Conservation (phyloP, 2,888 invertebrate species). For the Malthinus flaveolus region DNA sequence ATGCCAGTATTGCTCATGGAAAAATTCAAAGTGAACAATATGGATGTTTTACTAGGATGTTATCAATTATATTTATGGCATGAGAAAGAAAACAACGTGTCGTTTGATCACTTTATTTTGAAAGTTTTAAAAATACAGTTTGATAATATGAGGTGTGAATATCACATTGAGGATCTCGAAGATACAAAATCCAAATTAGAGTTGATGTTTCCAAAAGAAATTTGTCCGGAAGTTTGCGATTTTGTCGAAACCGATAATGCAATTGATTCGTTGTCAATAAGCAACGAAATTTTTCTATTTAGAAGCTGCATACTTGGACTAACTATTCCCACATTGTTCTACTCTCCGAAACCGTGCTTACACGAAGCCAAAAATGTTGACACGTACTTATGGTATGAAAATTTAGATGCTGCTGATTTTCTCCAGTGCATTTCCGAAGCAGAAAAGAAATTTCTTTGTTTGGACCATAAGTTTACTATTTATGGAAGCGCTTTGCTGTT, state of each 20-base stretch:
- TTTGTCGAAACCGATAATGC: too few species aligned
- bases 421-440: slow-evolving; percentile 2
- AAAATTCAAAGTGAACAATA: too few species aligned
- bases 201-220: not conserved
- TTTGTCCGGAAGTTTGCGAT: not conserved
- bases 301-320: not conserved
- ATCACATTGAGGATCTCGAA: too few species aligned
- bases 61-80: too few species aligned
- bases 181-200: too few species aligned
- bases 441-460: not conserved
- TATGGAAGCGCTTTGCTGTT: slow-evolving; percentile 1
- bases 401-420: not conserved
- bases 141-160: too few species aligned
- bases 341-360: not conserved
- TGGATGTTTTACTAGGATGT: too few species aligned
- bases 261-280: too few species aligned
- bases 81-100: too few species aligned
- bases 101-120: too few species aligned
- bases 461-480: slow-evolving; percentile 8
- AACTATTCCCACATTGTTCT: not conserved
- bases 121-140: too few species aligned
- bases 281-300: not conserved
- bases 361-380: slow-evolving; percentile 6
- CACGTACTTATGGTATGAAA: slow-evolving; percentile 10
- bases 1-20: too few species aligned